Conservation (phyloP, 2,888 invertebrate genomes). For the Exocentrus adspersus region DNA sequence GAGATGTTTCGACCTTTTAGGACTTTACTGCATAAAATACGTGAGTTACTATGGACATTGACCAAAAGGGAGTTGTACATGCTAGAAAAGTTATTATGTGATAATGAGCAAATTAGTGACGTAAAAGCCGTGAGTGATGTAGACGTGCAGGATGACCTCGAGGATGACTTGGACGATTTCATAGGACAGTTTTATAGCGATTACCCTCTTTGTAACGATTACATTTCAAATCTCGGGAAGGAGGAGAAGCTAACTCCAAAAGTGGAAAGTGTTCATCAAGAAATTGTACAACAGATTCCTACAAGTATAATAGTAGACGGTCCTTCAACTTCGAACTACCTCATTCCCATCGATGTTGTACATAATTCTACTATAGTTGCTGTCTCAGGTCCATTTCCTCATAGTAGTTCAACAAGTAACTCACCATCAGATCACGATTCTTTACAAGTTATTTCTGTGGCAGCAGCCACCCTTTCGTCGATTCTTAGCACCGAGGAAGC, state of each 20-base stretch:
- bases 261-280: conserved; percentile 8
- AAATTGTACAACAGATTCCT: conserved; percentile 48
- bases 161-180: conserved; percentile 74
- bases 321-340: conserved; percentile 73
- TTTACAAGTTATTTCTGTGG: conserved; percentile 70
- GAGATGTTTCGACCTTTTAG: conserved; percentile 97
- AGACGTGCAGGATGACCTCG: conserved; percentile 68
- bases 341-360: conserved; percentile 71
- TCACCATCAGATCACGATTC: conserved; percentile 66
- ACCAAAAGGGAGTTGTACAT: conserved; percentile 85
- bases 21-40: conserved; percentile 88
- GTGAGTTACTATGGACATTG: conserved; percentile 89
- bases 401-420: conserved; percentile 56
- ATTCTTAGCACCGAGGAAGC: conserved; percentile 63
- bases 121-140: conserved; percentile 60
- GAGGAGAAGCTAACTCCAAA: conserved; percentile 8
- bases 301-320: conserved; percentile 60
- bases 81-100: conserved; percentile 89
- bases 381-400: conserved; percentile 31
- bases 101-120: conserved; percentile 81
- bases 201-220: conserved; percentile 61
- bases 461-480: conserved; percentile 71
- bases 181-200: conserved; percentile 77
- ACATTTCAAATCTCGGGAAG: conserved; percentile 53
- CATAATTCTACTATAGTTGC: conserved; percentile 69